phyloP scores from a whole-genome alignment of 1,140 invertebrate species.

The Dysdera silvatica region DNA sequence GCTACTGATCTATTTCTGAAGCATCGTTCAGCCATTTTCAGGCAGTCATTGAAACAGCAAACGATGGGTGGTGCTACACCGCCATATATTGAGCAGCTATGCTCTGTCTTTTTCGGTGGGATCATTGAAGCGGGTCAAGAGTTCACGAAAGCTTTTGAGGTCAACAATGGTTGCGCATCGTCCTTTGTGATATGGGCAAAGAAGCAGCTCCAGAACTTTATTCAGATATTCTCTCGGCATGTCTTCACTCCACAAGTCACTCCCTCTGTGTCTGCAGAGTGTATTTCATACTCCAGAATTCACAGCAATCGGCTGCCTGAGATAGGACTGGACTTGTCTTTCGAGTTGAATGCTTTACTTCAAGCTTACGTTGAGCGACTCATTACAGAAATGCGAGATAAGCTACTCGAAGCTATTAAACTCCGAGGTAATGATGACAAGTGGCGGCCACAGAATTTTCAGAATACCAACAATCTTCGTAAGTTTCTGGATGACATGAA shows the following conservation, averaged over 20 bases:
- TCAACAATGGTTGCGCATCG: slow-evolving; percentile 47
- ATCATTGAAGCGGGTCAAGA: slow-evolving; percentile 78
- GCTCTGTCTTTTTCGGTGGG: slow-evolving; percentile 78
- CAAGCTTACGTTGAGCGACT: slow-evolving; percentile 54
- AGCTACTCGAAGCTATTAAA: slow-evolving; percentile 64
- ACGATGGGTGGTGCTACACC: slow-evolving; percentile 79
- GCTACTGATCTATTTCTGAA: slow-evolving; percentile 79
- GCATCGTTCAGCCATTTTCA: slow-evolving; percentile 71
- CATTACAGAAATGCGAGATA: slow-evolving; percentile 60
- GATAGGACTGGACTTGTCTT: slow-evolving; percentile 69
- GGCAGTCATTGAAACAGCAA: slow-evolving; percentile 71
- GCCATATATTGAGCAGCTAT: slow-evolving; percentile 73
- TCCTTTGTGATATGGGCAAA: slow-evolving; percentile 86
- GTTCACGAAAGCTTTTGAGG: slow-evolving; percentile 70
- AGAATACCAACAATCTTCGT: slow-evolving; percentile 49
- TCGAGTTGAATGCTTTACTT: slow-evolving; percentile 71
- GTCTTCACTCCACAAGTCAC: slow-evolving; percentile 84
- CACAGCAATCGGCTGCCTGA: slow-evolving; percentile 58
- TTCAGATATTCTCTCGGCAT: slow-evolving; percentile 76
- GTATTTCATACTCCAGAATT: slow-evolving; percentile 65
- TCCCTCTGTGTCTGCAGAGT: slow-evolving; percentile 73
- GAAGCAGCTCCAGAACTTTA: slow-evolving; percentile 69
- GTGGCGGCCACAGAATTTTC: slow-evolving; percentile 61
- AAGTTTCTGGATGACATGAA: slow-evolving; percentile 53
- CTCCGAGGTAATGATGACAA: slow-evolving; percentile 58